Conservation (phyloP, 2,888 invertebrate species). For the Drosophila anomalata region DNA sequence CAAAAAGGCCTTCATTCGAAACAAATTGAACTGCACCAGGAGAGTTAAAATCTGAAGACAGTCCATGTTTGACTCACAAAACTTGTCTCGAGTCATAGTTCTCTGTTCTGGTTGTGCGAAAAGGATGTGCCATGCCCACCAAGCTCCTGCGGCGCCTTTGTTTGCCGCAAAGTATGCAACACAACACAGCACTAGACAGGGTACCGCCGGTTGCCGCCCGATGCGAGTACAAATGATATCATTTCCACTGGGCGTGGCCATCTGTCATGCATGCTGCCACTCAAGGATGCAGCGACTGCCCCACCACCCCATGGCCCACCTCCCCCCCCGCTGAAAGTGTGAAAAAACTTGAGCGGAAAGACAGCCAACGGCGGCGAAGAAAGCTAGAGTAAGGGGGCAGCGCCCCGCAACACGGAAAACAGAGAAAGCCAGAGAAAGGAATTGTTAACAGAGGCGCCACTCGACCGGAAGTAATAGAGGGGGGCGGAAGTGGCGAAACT, state of each 20-base stretch:
- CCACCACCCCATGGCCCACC: background rate
- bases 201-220: constrained; percentile 7
- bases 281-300: constrained; percentile 13
- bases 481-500: background rate
- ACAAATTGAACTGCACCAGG: background rate
- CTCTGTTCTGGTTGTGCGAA: background rate
- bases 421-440: constrained; percentile 3
- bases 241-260: constrained; percentile 36
- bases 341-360: constrained; percentile 32
- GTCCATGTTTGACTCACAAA: background rate
- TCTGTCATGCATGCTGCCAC: constrained; percentile 35
- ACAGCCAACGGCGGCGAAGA: constrained; percentile 19
- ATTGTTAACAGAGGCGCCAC: constrained; percentile 9
- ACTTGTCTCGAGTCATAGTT: background rate
- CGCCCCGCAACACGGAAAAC: background rate
- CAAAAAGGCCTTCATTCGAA: background rate
- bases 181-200: constrained; percentile 9
- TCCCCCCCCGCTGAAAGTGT: constrained; percentile 5
- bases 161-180: constrained; percentile 50
- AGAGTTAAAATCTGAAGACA: background rate
- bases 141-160: constrained; percentile 15
- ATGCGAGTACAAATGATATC: constrained; percentile 32
- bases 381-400: background rate
- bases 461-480: constrained; percentile 8
- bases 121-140: constrained; percentile 15